Conservation (phyloP, 2,888 invertebrate species). For the Matsumyia berberina region DNA sequence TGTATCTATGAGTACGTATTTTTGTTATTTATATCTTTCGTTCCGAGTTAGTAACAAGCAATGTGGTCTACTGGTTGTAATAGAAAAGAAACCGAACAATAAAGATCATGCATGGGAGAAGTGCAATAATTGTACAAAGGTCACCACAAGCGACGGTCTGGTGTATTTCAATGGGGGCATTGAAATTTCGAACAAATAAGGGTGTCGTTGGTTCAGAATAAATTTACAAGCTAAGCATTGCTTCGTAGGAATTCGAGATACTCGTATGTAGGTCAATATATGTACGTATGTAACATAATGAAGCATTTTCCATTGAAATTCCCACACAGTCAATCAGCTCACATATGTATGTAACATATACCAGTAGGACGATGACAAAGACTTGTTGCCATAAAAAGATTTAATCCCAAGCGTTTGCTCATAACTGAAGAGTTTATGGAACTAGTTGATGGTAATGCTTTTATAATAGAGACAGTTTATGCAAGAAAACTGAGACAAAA, state of each 20-base stretch:
- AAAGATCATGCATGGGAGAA: background rate
- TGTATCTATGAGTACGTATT: background rate
- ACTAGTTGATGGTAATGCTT: background rate
- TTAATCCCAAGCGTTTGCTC: too few species aligned
- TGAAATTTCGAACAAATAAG: background rate
- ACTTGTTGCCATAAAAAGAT: too few species aligned
- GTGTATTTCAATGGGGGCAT: background rate
- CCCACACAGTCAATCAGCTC: too few species aligned
- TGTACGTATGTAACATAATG: too few species aligned
- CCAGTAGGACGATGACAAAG: too few species aligned
- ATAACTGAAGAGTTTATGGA: too few species aligned
- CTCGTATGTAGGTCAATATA: too few species aligned
- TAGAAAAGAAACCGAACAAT: background rate
- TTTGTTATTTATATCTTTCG: background rate
- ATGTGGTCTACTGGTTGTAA: background rate
- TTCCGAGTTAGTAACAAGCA: background rate
- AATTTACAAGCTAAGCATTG: background rate
- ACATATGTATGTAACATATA: too few species aligned
- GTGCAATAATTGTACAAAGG: conserved; percentile 1
- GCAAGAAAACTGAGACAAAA: too few species aligned
- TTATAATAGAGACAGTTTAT: conserved; percentile 1
- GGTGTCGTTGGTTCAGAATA: too few species aligned
- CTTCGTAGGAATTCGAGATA: too few species aligned
- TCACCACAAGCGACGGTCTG: background rate
- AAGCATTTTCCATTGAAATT: too few species aligned